phyloP scores from a whole-genome alignment of 2,113 vertebrate species.

The Chaetops frenatus region DNA sequence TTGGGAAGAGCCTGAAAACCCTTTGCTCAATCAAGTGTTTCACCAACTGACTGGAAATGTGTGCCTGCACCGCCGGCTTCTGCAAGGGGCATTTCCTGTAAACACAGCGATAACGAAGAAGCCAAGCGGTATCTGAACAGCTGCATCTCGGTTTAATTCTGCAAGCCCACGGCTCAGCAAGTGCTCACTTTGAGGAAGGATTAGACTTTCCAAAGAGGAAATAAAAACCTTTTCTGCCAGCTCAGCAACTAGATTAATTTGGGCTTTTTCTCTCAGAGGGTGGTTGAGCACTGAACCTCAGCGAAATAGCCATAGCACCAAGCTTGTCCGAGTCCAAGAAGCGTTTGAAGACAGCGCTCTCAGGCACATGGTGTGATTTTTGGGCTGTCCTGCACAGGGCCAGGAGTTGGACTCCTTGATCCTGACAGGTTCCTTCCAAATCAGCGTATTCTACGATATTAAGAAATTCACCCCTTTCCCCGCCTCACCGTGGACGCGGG shows the following conservation, averaged over 20 bases:
- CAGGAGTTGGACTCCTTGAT: background rate
- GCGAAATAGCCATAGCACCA: background rate
- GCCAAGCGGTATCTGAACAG: no score
- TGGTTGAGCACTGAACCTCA: background rate
- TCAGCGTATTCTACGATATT: background rate
- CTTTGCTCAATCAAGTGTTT: background rate
- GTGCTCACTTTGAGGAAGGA: background rate
- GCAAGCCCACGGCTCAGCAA: accelerated
- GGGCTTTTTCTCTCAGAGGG: background rate
- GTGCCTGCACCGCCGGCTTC: accelerated
- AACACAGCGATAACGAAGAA: accelerated
- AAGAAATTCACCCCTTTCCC: no score
- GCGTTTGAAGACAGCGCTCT: background rate
- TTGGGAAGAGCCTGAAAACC: background rate
- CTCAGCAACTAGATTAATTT: no score
- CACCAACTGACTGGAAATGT: background rate
- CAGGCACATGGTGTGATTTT: no score
- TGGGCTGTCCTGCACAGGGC: background rate
- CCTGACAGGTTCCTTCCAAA: background rate
- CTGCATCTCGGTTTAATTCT: background rate
- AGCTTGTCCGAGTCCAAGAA: background rate
- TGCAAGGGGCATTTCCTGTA: background rate
- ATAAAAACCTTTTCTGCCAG: background rate
- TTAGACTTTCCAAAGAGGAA: background rate
- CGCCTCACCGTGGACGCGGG: background rate